These are phyloP conservation scores for Sebastes matsubarae DNA, from an alignment of 2,797 vertebrate species.

Conservation along the genomic window DNA sequence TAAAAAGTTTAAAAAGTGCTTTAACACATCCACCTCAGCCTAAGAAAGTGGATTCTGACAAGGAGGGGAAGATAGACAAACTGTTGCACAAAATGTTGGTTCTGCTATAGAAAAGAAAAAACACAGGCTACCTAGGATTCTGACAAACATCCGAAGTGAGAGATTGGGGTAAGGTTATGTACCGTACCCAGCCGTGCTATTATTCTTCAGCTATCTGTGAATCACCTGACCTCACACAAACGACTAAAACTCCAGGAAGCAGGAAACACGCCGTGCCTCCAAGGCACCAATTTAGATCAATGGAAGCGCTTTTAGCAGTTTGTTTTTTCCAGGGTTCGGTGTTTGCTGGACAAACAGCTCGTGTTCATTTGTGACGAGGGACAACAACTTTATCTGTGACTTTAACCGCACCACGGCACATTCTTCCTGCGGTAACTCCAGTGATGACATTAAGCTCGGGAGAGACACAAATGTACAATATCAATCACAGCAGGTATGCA, in stretches of 20 bases:
- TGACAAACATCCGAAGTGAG: neutral
- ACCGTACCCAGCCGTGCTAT: neutral
- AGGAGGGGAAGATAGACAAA: neutral
- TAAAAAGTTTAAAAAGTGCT: neutral
- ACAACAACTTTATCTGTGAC: neutral
- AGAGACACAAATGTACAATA: conserved; percentile 54
- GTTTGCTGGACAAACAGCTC: conserved; percentile 31
- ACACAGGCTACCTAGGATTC: neutral
- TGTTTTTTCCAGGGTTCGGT: conserved; percentile 32
- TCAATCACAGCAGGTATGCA: conserved; percentile 69
- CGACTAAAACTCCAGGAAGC: conserved; percentile 24
- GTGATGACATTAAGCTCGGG: conserved; percentile 57
- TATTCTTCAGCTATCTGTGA: conserved; percentile 26
- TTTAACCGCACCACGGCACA: conserved; percentile 26
- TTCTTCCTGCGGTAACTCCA: conserved; percentile 59
- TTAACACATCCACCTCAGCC: neutral
- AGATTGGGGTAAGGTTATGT: neutral
- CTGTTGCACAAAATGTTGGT: neutral
- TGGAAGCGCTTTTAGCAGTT: conserved; percentile 27
- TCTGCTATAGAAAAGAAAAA: neutral
- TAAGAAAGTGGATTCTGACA: neutral
- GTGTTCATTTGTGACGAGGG: neutral
- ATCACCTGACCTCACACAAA: conserved; percentile 50
- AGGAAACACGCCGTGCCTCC: conserved; percentile 10
- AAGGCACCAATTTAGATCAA: conserved; percentile 41